A percentile compares a stretch with the other conserved stretches of the same genome.
These are phyloP conservation scores for Podarcis lilfordi DNA, from an alignment of 2,797 vertebrate genomes.

Conservation along the genomic window DNA sequence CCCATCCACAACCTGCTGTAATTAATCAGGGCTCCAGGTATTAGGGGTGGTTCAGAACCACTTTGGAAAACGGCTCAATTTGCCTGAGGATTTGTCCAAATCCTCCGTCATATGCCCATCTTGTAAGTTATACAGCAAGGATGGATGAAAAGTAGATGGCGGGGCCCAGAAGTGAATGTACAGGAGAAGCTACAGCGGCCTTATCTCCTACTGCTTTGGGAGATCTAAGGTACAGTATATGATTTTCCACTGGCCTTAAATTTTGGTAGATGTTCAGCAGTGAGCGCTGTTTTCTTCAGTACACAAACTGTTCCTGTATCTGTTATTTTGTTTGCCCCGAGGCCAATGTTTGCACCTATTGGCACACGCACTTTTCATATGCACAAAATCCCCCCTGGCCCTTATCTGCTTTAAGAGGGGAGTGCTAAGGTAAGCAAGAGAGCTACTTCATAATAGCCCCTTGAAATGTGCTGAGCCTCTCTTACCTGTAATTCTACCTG, in stretches of 20 bases:
- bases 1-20: not conserved
- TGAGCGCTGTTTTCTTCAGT: slow-evolving; percentile 23
- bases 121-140: not conserved
- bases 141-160: not conserved
- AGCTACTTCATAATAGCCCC: slow-evolving; percentile 56
- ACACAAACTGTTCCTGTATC: slow-evolving; percentile 20
- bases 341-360: not conserved
- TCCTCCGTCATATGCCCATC: not conserved
- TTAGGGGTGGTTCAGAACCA: not conserved
- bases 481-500: slow-evolving; percentile 74
- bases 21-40: not conserved
- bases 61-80: not conserved
- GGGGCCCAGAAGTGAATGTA: not conserved
- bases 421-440: slow-evolving; percentile 38
- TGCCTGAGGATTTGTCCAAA: not conserved
- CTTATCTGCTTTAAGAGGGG: slow-evolving; percentile 41
- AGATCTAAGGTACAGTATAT: not conserved
- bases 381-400: slow-evolving; percentile 32
- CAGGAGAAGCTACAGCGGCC: too few species aligned
- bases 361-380: not conserved
- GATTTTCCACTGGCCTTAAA: not conserved
- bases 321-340: slow-evolving; percentile 19
- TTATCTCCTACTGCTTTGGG: not conserved
- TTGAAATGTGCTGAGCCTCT: slow-evolving; percentile 63
- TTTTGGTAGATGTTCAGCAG: not conserved